A percentile compares a stretch with the other conserved stretches of the same genome.
Conservation (phyloP, 2,113 vertebrate species). For the Triplophysa dalaica region DNA sequence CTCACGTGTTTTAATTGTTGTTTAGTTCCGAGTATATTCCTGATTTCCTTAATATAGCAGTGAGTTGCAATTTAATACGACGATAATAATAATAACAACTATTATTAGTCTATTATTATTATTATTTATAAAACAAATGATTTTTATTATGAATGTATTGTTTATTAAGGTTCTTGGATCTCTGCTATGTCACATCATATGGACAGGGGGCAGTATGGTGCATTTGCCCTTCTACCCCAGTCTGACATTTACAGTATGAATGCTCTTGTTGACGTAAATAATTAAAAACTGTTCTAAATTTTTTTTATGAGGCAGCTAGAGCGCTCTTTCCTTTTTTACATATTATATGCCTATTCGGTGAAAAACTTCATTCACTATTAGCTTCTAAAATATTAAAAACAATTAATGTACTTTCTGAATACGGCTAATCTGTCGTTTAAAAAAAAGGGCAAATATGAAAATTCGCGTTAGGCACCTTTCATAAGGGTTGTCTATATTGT, state of each 20-base stretch:
- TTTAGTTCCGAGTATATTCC: neutral
- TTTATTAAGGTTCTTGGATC: neutral
- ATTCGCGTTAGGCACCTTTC: too few relatives aligned
- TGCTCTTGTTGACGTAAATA: neutral
- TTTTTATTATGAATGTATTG: neutral
- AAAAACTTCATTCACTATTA: too few relatives aligned
- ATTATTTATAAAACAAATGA: neutral
- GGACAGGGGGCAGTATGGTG: conserved; percentile 27
- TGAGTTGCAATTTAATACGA: neutral
- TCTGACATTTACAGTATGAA: neutral
- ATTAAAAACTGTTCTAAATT: neutral
- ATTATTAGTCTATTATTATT: too few relatives aligned
- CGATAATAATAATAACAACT: neutral
- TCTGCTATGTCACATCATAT: neutral
- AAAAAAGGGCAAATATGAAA: too few relatives aligned
- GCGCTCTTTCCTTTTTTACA: neutral
- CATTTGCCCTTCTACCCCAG: neutral
- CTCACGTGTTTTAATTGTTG: neutral
- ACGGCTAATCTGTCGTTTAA: too few relatives aligned
- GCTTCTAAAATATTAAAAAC: too few relatives aligned
- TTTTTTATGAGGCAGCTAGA: neutral
- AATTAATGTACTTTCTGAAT: too few relatives aligned
- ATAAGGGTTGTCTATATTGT: too few relatives aligned
- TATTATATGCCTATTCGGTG: too few relatives aligned
- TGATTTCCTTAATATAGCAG: too few relatives aligned